These are phyloP conservation scores for Ctenoplectra terminalis DNA, from an alignment of 1,140 invertebrate species.

Conservation along the genomic window DNA sequence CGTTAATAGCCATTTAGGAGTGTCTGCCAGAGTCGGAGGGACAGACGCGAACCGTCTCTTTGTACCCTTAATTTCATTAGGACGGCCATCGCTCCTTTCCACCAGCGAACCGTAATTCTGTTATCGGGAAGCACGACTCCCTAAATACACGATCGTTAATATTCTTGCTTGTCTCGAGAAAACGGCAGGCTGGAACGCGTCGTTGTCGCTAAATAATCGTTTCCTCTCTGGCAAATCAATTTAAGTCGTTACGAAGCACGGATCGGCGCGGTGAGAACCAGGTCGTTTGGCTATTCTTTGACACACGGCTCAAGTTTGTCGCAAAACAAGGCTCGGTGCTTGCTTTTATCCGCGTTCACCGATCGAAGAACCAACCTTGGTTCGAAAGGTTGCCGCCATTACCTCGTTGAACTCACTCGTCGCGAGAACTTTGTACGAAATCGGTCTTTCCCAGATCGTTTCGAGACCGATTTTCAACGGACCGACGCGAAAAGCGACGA, in stretches of 20 bases:
- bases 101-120: conserved; percentile 74
- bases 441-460: too few relatives aligned
- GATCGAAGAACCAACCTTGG: too few relatives aligned
- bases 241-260: conserved; percentile 24
- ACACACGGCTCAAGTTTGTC: neutral
- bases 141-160: conserved; percentile 77
- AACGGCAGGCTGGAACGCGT: conserved; percentile 48
- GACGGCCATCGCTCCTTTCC: conserved; percentile 78
- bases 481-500: too few relatives aligned
- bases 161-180: conserved; percentile 56
- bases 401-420: conserved; percentile 51
- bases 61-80: conserved; percentile 81
- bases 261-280: too few relatives aligned
- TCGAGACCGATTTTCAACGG: too few relatives aligned
- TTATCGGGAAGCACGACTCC: conserved; percentile 79
- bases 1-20: conserved; percentile 67
- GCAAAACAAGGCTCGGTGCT: neutral
- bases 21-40: conserved; percentile 61
- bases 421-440: neutral
- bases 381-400: too few relatives aligned
- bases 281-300: neutral
- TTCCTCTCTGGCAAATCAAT: conserved; percentile 33
- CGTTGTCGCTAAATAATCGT: conserved; percentile 62
- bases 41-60: conserved; percentile 72
- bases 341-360: too few relatives aligned